Evolutionary conservation across 2,797 vertebrate genomes (phyloP).

Genomic region (Diglossa cyanea): DNA sequence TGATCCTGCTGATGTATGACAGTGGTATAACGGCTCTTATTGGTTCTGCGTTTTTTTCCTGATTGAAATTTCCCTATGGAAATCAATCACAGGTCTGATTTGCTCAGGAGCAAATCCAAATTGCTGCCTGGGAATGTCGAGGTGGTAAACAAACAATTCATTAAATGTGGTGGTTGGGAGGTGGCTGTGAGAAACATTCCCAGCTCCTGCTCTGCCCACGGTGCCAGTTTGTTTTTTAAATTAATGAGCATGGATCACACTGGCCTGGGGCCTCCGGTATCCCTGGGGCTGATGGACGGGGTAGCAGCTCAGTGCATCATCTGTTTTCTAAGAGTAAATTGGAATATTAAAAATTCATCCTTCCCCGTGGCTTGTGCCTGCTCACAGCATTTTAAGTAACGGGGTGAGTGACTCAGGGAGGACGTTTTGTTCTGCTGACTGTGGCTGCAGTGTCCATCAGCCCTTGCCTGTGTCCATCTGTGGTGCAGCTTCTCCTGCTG

Average conservation of each 20-base stretch:
- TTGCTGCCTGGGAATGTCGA: not conserved
- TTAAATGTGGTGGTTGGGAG: not conserved
- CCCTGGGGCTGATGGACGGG: not conserved
- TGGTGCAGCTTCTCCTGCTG: fast-evolving
- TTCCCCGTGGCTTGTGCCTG: not conserved
- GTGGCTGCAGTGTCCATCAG: fast-evolving
- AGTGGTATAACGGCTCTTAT: fast-evolving
- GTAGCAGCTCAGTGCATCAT: not conserved
- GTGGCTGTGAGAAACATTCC: not conserved
- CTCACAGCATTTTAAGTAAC: not conserved
- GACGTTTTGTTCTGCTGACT: not conserved
- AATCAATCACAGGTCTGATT: not conserved
- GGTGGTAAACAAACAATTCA: not conserved
- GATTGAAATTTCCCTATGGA: not conserved
- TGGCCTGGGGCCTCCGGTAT: not conserved
- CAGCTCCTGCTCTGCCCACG: not conserved
- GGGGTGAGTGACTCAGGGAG: not conserved
- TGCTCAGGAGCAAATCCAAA: not conserved
- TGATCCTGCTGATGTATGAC: fast-evolving
- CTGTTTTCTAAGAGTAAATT: conserved; percentile 17
- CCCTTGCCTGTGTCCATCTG: fast-evolving
- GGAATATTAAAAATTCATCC: conserved; percentile 28
- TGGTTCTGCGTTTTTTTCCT: fast-evolving
- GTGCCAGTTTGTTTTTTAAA: not conserved
- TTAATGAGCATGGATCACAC: not conserved